Evolutionary conservation across 2,888 invertebrate species (phyloP).

Genomic region (Drosophila tanythrix): DNA sequence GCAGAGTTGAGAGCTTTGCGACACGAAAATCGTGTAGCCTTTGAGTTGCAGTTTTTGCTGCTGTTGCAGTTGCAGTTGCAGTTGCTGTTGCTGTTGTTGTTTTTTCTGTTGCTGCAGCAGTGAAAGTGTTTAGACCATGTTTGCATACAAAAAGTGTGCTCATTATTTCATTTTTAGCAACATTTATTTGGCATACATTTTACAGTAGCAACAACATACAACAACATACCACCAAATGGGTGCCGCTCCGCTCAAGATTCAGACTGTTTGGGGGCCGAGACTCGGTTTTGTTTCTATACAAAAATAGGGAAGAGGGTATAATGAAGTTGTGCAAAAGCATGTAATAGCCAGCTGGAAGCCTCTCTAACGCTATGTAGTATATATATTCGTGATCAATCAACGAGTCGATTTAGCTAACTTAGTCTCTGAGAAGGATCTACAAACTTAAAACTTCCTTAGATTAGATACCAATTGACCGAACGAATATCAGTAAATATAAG

Average conservation of each 20-base stretch:
- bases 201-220: constrained; percentile 16
- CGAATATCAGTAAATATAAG: background rate
- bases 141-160: constrained; percentile 55
- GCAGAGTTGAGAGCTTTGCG: constrained; percentile 43
- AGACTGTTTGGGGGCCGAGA: background rate
- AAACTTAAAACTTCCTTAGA: background rate
- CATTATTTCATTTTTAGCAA: constrained; percentile 63
- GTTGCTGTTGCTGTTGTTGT: background rate
- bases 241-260: constrained; percentile 38
- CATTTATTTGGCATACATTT: constrained; percentile 60
- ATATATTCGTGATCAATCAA: background rate
- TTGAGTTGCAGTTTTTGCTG: constrained; percentile 28
- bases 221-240: constrained; percentile 37
- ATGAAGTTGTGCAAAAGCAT: background rate
- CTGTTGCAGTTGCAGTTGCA: constrained; percentile 4
- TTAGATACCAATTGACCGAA: background rate
- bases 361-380: background rate
- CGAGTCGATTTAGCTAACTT: background rate
- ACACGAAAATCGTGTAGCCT: constrained; percentile 63
- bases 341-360: background rate
- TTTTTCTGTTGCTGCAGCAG: constrained; percentile 29
- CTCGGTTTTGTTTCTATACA: background rate
- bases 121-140: constrained; percentile 63
- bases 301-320: background rate
- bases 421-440: background rate